Evolutionary conservation across 1,140 invertebrate species (phyloP).

Genomic region (Acromyrmex echinatior): DNA sequence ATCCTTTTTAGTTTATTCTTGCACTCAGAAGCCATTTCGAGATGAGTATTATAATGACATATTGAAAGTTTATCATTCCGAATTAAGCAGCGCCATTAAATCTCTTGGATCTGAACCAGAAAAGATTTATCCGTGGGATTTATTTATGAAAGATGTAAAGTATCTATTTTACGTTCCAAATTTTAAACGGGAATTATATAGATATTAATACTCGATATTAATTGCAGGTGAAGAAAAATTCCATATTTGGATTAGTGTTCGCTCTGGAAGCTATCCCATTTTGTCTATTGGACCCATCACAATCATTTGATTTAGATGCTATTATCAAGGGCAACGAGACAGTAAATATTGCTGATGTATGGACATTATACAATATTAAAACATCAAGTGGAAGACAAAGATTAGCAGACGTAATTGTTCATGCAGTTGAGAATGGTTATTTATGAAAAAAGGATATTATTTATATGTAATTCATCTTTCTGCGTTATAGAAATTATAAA

Average conservation of each 20-base stretch:
- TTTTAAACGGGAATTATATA: background rate
- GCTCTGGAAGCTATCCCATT: conserved; percentile 89
- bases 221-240: conserved; percentile 88
- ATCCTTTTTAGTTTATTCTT: conserved; percentile 89
- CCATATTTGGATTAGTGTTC: conserved; percentile 88
- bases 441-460: conserved; percentile 81
- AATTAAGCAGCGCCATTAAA: conserved; percentile 87
- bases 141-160: conserved; percentile 81
- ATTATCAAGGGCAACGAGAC: conserved; percentile 84
- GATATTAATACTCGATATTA: conserved; percentile 17
- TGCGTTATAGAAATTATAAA: conserved; percentile 9
- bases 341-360: conserved; percentile 81
- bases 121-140: conserved; percentile 87
- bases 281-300: conserved; percentile 87
- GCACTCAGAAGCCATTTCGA: conserved; percentile 88
- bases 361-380: conserved; percentile 78
- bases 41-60: conserved; percentile 87
- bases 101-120: conserved; percentile 88
- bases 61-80: conserved; percentile 88
- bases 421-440: conserved; percentile 89
- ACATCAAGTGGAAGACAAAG: conserved; percentile 86
- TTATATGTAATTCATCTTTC: background rate
- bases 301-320: conserved; percentile 88
- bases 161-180: conserved; percentile 6
- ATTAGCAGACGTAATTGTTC: conserved; percentile 88